Base-by-base conservation (phyloP, 2,888 invertebrate species). In the Drosophila ezoana region DNA sequence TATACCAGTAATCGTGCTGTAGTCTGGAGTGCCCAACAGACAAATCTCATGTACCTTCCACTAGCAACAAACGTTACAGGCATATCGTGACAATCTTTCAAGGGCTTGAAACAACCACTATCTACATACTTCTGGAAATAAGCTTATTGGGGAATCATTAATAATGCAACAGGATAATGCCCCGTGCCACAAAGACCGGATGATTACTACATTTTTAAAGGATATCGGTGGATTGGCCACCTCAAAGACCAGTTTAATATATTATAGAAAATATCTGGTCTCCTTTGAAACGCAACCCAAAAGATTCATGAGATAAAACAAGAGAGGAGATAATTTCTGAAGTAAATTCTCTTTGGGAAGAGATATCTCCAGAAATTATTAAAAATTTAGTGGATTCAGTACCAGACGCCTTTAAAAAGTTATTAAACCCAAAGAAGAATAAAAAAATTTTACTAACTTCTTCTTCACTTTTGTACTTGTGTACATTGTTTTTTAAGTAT, bases 341-440 rank as follows among this genome's bases (percentile, higher is more conserved):
- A 28, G n/a, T 51, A 20, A 23, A 38, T 40, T 51, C 28, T 28
- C 28, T 40, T 40, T 28, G 40, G 51, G n/a, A 51, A 51, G 51
- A 38, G 40, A 51, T 51, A 14, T 9, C 28, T 40, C 28, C 51
- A 40, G 28, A 40, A 4, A 40, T 40, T 4, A 40, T 28, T 14
- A 6, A 51, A 40, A 40, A 40, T 28, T 32, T 51, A 9, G 51
- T 40, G 23, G 28, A 40, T 28, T 51, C 28, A 40, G 10, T 51
- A 23, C 38, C 38, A 11, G 28, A 23, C 28, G 38, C 14, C 14
- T 40, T 28, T 40, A 51, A 28, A 40, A 28, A 51, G 38, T 40
- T 28, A 18, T 38, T 8, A 9, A 33, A 8, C 3, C 32, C 32
- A 32, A 32, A 32, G 32, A 2, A 1, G 32, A 2, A 37, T 11